Base-by-base conservation (phyloP, 1,140 invertebrate genomes). In the Orius insidiosus region DNA sequence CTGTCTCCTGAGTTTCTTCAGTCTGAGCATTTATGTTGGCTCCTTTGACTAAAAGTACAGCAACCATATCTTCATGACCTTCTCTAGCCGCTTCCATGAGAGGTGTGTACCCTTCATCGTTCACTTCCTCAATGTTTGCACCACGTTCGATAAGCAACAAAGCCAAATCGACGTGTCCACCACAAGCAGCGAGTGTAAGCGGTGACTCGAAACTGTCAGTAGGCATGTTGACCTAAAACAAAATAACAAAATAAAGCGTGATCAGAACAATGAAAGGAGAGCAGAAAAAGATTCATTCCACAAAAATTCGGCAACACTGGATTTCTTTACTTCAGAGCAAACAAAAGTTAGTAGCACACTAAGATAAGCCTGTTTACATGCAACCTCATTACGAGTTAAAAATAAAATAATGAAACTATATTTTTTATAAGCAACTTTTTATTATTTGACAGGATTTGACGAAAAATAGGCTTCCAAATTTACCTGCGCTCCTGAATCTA, bases 71-170 rank as follows among this genome's bases (percentile, higher is more conserved):
- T 62, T 97, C 87, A 63, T 99, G 94, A 14, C 95, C 95, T 67
- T 98, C 95, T 10, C 95, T 69, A 0, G 92, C 88, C 45, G 93
- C 94, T 70, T 98, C 95, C 89, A 94, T 95, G 33, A 99, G 66
- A n/a, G 94, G 93, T 5, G 94, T 98, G 63, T 98, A 98, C n/a
- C 94, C 93, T 68, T 98, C 95, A 63, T 98, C 94, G 65, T 98
- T 98, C 18, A 87, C 93, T 68, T 98, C 95, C 65, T 99, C 95
- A 53, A 98, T 92, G 62, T 98, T 96, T 13, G 95, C 95, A 49
- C 93, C 94, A 47, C 92, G 71, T 60, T 98, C 93, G 48, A 98
- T 81, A 30, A 98, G 66, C 45, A 98, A 67, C 69, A 87, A 82
- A 1, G 94, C 95, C 49, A 98, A 66, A 61, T 98, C 93, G 24